Conservation (phyloP, 2,113 vertebrate species). For the Dendropsophus ebraccatus region DNA sequence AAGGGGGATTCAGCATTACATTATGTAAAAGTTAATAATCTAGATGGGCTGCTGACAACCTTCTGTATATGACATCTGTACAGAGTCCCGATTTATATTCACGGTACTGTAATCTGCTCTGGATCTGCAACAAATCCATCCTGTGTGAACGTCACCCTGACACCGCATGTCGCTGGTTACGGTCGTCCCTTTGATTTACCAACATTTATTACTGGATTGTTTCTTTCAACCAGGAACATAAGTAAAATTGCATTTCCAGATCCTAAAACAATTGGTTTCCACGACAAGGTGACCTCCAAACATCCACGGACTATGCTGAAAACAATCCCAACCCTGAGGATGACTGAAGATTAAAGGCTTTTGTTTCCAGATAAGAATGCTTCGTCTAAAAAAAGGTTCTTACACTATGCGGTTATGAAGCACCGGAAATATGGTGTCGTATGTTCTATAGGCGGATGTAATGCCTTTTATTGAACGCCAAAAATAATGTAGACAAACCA, state of each 20-base stretch:
- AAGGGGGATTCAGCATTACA: no score
- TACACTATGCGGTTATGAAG: not conserved
- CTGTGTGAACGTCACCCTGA: not conserved
- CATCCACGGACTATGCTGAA: slow-evolving; percentile 56
- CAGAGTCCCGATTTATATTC: no score
- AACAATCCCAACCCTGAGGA: slow-evolving; percentile 58
- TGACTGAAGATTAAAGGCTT: slow-evolving; percentile 17
- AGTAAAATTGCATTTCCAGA: slow-evolving; percentile 46
- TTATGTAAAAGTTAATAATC: no score
- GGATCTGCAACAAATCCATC: no score
- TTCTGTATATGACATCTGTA: no score
- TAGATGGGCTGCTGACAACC: not conserved
- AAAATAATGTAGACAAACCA: not conserved
- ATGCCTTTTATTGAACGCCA: not conserved
- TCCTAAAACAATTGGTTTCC: slow-evolving; percentile 55
- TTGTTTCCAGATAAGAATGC: not conserved
- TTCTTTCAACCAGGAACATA: not conserved
- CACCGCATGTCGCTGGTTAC: not conserved
- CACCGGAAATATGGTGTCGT: not conserved
- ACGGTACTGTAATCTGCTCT: no score
- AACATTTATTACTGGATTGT: not conserved
- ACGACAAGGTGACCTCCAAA: slow-evolving; percentile 63
- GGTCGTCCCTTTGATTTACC: not conserved
- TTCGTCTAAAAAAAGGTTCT: not conserved
- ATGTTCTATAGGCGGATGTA: not conserved